These are phyloP conservation scores for Percopsis omiscomaycus DNA, from an alignment of 2,797 vertebrate genomes.

Conservation along the genomic window DNA sequence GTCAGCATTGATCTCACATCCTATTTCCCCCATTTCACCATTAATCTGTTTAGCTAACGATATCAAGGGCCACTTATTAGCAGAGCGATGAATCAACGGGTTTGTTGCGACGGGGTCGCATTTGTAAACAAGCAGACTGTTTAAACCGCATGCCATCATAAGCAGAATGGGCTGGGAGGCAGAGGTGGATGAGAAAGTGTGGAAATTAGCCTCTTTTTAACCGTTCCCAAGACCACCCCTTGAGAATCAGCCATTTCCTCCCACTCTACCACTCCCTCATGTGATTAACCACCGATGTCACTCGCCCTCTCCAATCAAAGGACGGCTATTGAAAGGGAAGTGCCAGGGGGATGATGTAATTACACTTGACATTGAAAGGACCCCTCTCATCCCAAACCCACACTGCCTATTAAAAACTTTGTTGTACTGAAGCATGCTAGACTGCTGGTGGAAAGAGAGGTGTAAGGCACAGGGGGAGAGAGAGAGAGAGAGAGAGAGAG, in stretches of 20 bases:
- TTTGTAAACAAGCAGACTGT: slow-evolving; percentile 28
- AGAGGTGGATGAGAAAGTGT: slow-evolving; percentile 39
- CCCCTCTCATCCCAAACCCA: slow-evolving; percentile 39
- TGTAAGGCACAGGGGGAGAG: slow-evolving; percentile 3
- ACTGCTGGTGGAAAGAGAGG: slow-evolving; percentile 15
- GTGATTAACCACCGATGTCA: slow-evolving; percentile 56
- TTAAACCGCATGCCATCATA: slow-evolving; percentile 25
- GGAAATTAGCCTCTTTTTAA: slow-evolving; percentile 40
- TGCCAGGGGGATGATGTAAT: slow-evolving; percentile 51
- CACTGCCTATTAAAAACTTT: slow-evolving; percentile 56
- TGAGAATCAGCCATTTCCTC: slow-evolving; percentile 50
- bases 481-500: slow-evolving; percentile 2
- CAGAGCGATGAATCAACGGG: slow-evolving; percentile 36
- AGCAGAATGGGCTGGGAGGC: slow-evolving; percentile 14
- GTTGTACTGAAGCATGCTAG: slow-evolving; percentile 33
- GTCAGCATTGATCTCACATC: neutral
- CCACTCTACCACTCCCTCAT: slow-evolving; percentile 25
- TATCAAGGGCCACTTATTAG: slow-evolving; percentile 35
- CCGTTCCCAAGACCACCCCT: slow-evolving; percentile 30
- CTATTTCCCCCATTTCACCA: slow-evolving; percentile 14
- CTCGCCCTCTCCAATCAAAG: slow-evolving; percentile 58
- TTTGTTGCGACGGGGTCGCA: slow-evolving; percentile 39
- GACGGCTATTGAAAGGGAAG: slow-evolving; percentile 53
- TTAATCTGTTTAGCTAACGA: slow-evolving; percentile 41
- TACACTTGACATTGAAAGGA: slow-evolving; percentile 56